These are phyloP conservation scores for Cygnus olor DNA, from an alignment of 2,797 vertebrate species.

Conservation along the genomic window DNA sequence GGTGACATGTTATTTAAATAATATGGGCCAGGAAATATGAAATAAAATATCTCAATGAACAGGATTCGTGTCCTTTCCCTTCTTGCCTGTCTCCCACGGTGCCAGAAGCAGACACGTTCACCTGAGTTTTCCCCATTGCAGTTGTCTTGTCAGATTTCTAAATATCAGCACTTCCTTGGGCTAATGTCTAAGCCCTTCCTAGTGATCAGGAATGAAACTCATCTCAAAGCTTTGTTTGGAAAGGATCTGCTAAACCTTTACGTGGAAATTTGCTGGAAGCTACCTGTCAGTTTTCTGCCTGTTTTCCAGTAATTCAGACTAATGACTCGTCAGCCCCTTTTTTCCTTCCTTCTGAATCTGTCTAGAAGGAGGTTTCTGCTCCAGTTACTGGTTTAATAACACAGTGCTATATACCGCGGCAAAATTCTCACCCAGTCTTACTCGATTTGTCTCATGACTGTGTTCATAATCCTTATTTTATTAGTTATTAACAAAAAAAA, in stretches of 20 bases:
- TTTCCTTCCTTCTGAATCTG: background rate
- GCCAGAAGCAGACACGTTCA: constrained; percentile 6
- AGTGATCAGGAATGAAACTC: background rate
- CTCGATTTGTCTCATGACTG: constrained; percentile 1
- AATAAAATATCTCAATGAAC: constrained; percentile 11
- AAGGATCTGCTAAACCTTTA: constrained; percentile 8
- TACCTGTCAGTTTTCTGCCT: constrained; percentile 56
- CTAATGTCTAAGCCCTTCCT: background rate
- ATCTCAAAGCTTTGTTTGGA: background rate
- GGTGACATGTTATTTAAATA: background rate
- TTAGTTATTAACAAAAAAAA: background rate
- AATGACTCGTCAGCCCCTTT: constrained; percentile 4
- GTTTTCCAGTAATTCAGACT: constrained; percentile 59
- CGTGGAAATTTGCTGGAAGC: constrained; percentile 45
- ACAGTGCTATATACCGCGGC: background rate
- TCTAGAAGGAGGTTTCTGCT: constrained; percentile 62
- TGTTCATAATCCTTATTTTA: background rate
- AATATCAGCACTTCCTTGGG: background rate
- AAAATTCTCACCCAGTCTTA: constrained; percentile 25
- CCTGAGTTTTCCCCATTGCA: background rate
- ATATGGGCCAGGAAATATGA: constrained; percentile 35
- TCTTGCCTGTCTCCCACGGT: background rate
- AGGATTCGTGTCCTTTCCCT: background rate
- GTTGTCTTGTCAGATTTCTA: background rate
- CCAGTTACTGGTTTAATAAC: constrained; percentile 52